Base-by-base conservation (phyloP, 2,888 invertebrate genomes). In the Phengaris alcon region DNA sequence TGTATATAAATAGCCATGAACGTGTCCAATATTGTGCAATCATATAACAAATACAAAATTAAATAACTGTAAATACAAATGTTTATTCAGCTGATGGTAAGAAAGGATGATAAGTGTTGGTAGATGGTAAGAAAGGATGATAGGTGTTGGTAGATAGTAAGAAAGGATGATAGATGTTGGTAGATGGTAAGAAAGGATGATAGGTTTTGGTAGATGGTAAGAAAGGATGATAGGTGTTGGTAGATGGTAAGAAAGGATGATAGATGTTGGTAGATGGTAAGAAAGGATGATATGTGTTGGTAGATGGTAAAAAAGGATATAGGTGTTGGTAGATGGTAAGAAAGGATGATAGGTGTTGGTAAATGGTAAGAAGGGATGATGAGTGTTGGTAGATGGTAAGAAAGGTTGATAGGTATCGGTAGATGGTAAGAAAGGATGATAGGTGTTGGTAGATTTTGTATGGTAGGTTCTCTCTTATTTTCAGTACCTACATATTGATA, bases 1-100 rank as follows among this genome's bases (percentile, higher is more conserved):
- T 88, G 86, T 85, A 83, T 85, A 85, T 87, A 87, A 86, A 89
- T 88, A 88, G 86, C 88, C 87, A 84, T 70, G 57, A 75, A 57
- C 69, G 57, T 70, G 10, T 69, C 55, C 69, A 85, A 85, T 84
- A 82, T 84, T 55, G 54, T 57, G 48, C 54, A 69, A 70, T 35
- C 54, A 72, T 44, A 70, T 70, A 70, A 51, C 64, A 44, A 64
- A 64, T 6, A 13, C 12, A 64, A n/a, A n/a, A 64, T 44, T 59
- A 22, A 64, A 35, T 35, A 64, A 44, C 64, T 35, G 64, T 44
- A 13, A 64, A 64, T 48, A 4, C 4, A 13, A 64, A 13, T 48
- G 82, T 82, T 84, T 81, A 80, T 82, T 35, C 35, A 64, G 44
- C 22, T 22, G 22, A 44, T 64, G 64, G 35, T 12, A 3, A 44